A percentile compares a stretch with the other conserved stretches of the same genome.
Conservation (phyloP, 2,888 invertebrate genomes). For the Hipparchia sbordonii region DNA sequence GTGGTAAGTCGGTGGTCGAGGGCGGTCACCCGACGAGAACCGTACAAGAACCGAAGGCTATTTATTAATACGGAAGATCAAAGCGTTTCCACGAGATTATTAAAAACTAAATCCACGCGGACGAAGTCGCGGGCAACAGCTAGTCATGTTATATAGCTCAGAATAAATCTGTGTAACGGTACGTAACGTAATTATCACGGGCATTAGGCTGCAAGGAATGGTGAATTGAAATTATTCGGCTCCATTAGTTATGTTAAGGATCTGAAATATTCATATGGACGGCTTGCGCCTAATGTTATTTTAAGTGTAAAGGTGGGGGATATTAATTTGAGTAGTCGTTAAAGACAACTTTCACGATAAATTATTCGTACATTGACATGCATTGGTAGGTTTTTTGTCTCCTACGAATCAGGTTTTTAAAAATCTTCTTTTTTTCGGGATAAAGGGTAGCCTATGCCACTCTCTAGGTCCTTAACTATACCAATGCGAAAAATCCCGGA, state of each 20-base stretch:
- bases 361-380: background rate
- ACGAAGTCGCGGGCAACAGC: too few relatives aligned
- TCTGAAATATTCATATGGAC: conserved; percentile 8
- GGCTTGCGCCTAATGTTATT: background rate
- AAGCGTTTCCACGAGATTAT: too few relatives aligned
- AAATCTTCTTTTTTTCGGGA: too few relatives aligned
- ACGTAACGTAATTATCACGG: background rate
- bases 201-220: background rate
- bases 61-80: too few relatives aligned
- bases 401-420: too few relatives aligned
- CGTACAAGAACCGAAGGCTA: too few relatives aligned
- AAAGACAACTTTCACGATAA: background rate
- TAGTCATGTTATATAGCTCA: background rate
- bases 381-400: background rate
- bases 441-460: too few relatives aligned
- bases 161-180: background rate
- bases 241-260: background rate
- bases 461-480: too few relatives aligned
- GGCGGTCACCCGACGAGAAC: too few relatives aligned
- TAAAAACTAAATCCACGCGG: too few relatives aligned
- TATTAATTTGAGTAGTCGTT: background rate
- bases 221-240: background rate
- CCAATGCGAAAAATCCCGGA: too few relatives aligned
- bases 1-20: too few relatives aligned
- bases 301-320: background rate